Evolutionary conservation across 2,113 vertebrate genomes (phyloP).

Genomic region (Cebidichthys violaceus): DNA sequence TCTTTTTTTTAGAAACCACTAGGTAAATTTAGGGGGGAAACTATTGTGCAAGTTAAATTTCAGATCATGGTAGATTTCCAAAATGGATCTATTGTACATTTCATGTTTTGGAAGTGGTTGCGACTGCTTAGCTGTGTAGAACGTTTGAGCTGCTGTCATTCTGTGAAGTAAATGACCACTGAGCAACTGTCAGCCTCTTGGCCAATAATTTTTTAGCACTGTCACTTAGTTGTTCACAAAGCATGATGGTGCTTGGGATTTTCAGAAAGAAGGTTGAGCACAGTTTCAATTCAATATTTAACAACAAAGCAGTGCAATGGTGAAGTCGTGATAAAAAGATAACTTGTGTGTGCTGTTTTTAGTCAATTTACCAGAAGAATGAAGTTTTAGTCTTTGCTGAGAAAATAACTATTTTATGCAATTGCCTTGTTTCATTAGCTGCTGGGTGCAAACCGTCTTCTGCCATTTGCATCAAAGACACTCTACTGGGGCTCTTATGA

Average conservation of each 20-base stretch:
- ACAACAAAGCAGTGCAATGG: not conserved
- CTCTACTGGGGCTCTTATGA: conserved; percentile 20
- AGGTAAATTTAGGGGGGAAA: not conserved
- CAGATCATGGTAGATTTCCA: not conserved
- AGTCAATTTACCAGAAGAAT: not conserved
- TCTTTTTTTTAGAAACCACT: not conserved
- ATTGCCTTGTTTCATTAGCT: conserved; percentile 20
- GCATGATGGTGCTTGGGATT: not conserved
- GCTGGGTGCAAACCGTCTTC: conserved; percentile 10
- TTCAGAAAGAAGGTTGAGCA: not conserved
- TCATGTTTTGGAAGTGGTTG: not conserved
- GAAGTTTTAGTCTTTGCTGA: not conserved
- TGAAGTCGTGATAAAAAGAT: no score
- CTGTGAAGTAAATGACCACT: not conserved
- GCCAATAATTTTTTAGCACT: not conserved
- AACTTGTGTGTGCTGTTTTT: not conserved
- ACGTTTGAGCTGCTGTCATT: not conserved
- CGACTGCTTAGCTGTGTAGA: not conserved
- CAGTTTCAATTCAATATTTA: not conserved
- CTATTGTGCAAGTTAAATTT: no score
- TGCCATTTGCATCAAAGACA: conserved; percentile 13
- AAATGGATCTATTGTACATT: not conserved
- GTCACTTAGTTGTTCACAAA: not conserved
- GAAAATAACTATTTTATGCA: not conserved
- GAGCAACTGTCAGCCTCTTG: not conserved